Conservation (phyloP, 2,113 vertebrate genomes). For the Hypanus sabinus region DNA sequence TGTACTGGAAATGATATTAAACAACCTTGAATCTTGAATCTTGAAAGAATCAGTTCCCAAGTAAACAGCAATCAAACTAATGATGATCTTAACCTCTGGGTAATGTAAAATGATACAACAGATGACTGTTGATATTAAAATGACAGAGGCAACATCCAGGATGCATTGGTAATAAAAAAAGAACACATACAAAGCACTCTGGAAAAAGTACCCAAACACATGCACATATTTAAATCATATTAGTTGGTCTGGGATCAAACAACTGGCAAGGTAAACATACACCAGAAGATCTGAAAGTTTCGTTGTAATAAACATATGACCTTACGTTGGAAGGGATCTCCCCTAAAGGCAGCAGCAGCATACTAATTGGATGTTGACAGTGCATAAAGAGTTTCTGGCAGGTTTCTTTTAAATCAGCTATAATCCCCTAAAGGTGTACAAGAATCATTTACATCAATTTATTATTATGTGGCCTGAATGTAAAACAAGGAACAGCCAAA, state of each 20-base stretch:
- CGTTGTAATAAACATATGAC: neutral
- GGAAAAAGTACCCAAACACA: neutral
- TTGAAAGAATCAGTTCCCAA: neutral
- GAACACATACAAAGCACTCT: neutral
- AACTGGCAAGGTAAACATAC: conserved; percentile 8
- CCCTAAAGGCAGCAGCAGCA: conserved; percentile 9
- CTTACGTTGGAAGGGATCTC: neutral
- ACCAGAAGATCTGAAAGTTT: neutral
- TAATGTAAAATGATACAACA: neutral
- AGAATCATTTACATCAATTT: conserved; percentile 1
- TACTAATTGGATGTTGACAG: conserved; percentile 20
- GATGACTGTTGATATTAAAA: conserved; percentile 12
- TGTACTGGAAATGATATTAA: too few relatives aligned
- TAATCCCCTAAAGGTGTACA: neutral
- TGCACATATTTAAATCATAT: conserved; percentile 15
- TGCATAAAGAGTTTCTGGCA: neutral
- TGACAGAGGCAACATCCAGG: neutral
- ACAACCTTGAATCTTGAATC: too few relatives aligned
- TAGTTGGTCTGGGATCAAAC: neutral
- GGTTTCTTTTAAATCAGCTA: neutral
- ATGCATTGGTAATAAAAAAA: neutral
- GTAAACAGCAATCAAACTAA: neutral
- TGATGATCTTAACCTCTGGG: neutral
- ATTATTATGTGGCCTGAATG: neutral
- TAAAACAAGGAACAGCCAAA: neutral